Conservation (phyloP, 1,140 invertebrate species). For the Lasioglossum baleicum region DNA sequence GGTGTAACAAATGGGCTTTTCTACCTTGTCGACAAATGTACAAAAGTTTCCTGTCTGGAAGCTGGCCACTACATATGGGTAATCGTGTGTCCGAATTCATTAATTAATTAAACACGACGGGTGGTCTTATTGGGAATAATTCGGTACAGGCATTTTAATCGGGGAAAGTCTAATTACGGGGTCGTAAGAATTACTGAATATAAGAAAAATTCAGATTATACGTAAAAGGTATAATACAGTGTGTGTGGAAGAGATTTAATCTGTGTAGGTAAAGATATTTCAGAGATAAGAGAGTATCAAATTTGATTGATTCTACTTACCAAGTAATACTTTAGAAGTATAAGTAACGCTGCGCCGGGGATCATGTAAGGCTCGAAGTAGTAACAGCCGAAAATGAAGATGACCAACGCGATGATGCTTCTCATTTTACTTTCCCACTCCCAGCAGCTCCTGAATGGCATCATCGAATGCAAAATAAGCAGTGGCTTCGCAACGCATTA, state of each 20-base stretch:
- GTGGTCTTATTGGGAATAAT: not conserved
- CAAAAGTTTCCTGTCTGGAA: not conserved
- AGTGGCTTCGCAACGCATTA: not conserved
- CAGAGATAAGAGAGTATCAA: not conserved
- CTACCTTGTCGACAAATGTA: not conserved
- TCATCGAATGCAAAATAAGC: conserved; percentile 10
- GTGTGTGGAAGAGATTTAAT: not conserved
- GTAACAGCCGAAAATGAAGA: conserved; percentile 90
- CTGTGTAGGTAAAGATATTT: not conserved
- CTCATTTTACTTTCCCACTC: conserved; percentile 97
- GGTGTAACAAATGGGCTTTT: not conserved
- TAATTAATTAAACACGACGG: not conserved
- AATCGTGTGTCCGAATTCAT: not conserved
- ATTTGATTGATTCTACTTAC: conserved; percentile 76
- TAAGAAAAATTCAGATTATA: not conserved
- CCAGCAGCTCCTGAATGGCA: conserved; percentile 90
- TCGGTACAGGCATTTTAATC: not conserved
- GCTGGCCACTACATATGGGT: not conserved
- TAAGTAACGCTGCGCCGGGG: conserved; percentile 86
- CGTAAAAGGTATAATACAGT: not conserved
- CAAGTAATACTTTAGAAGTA: conserved; percentile 89
- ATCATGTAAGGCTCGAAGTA: conserved; percentile 95
- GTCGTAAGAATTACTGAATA: not conserved
- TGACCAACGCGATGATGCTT: conserved; percentile 91
- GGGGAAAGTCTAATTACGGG: not conserved